A percentile compares a stretch with the other conserved stretches of the same genome.
phyloP scores from a whole-genome alignment of 2,888 invertebrate species.

The Diplolepis rosae region DNA sequence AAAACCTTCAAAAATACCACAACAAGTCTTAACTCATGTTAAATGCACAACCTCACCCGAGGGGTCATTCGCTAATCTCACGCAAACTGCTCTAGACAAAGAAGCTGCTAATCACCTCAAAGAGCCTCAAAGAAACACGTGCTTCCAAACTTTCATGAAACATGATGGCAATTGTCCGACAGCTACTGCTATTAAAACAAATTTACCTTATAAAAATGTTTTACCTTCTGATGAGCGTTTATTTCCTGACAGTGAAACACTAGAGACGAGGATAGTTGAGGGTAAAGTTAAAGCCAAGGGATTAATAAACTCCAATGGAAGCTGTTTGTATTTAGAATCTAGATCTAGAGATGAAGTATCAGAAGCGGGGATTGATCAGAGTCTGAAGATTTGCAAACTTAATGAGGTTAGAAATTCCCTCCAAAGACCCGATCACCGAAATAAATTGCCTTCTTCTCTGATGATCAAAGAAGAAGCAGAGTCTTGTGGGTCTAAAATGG shows the following conservation, averaged over 20 bases:
- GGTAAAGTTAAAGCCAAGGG: background rate
- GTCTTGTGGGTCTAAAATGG: background rate
- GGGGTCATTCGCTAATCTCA: conserved; percentile 43
- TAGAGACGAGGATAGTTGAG: background rate
- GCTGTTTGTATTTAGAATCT: background rate
- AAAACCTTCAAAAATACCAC: conserved; percentile 5
- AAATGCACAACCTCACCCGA: conserved; percentile 43
- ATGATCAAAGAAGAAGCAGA: background rate
- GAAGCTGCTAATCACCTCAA: background rate
- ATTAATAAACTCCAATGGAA: background rate
- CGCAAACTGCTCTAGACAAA: conserved; percentile 26
- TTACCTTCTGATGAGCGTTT: background rate
- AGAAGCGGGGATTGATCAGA: background rate
- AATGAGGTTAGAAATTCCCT: background rate
- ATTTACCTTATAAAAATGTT: background rate
- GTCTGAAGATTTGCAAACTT: background rate
- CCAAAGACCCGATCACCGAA: background rate
- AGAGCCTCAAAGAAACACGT: conserved; percentile 8
- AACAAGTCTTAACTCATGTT: conserved; percentile 39
- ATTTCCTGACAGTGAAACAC: background rate
- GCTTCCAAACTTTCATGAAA: background rate
- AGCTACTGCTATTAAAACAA: conserved; percentile 19
- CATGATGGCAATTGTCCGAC: conserved; percentile 37
- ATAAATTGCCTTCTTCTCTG: background rate
- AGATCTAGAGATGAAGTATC: background rate